Base-by-base conservation (phyloP, 1,140 invertebrate genomes). In the Trigoniulus corallinus region DNA sequence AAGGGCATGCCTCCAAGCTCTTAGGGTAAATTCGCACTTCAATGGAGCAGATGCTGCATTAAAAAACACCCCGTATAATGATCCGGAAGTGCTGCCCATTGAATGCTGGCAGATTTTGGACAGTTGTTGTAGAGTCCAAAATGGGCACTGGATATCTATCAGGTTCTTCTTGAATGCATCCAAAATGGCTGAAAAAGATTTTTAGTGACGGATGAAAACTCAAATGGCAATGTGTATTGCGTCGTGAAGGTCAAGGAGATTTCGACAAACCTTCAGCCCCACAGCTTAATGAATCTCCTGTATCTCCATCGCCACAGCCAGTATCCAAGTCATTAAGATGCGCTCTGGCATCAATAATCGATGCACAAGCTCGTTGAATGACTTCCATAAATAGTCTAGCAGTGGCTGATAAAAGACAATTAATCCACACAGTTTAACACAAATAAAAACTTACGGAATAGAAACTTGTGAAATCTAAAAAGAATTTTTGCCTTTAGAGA, bases 261-360 rank as follows among this genome's bases (percentile, higher is more conserved):
- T n/a, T n/a, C n/a, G n/a, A n/a, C n/a, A n/a, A n/a, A n/a, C n/a
- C n/a, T 58, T 74, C 63, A 12, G 76, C 77, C 40, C 84, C 76
- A 48, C 72, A 67, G 43, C 71, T 71, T 13, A 85, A 63, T 0
- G 84, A 87, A 1, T 74, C 74, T 2, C 86, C 85, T 63, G 81
- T 84, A 59, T 89, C 85, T 0, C 82, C 83, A 62, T 89, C 86
- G 1, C 86, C 86, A 61, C 80, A 79, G 3, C 76, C 76, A 0
- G 71, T 73, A 61, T 89, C 85, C 15, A 88, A 61, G 23, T 67
- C 62, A 62, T 89, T 88, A 1, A 88, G 65, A 4, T 70, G 53
- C 1, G 64, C 58, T 60, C 82, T 78, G 29, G 72, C 67, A 20
- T 68, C 57, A 18, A 76, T 66, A 24, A 86, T 55, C 3, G 60